phyloP scores from a whole-genome alignment of 1,140 invertebrate genomes.

The Polyergus mexicanus region DNA sequence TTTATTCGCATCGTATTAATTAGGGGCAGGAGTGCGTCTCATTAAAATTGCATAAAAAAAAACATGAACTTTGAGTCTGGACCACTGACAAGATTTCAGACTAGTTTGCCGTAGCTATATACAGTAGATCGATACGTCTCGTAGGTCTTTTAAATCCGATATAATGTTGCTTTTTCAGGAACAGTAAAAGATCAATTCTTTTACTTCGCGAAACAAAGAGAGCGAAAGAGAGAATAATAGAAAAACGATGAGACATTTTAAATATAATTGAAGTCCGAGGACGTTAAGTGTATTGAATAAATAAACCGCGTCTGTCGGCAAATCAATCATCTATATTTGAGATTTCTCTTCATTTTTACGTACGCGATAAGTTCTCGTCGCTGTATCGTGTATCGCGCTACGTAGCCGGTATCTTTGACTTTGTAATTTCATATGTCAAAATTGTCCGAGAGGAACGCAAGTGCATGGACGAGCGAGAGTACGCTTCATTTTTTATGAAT shows the following conservation, averaged over 20 bases:
- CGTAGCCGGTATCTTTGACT: conserved; percentile 21
- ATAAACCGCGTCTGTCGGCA: conserved; percentile 75
- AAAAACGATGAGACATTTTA: conserved; percentile 60
- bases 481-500: conserved; percentile 63
- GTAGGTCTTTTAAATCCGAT: conserved; percentile 37
- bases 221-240: conserved; percentile 23
- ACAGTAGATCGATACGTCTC: conserved; percentile 52
- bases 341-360: conserved; percentile 46
- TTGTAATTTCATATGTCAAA: conserved; percentile 56
- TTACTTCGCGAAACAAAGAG: conserved; percentile 21
- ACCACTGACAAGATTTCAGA: conserved; percentile 22
- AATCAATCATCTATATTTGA: conserved; percentile 79
- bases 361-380: background rate
- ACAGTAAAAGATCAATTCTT: conserved; percentile 62
- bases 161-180: conserved; percentile 58
- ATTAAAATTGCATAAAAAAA: conserved; percentile 53
- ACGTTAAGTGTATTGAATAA: conserved; percentile 70
- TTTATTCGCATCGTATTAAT: conserved; percentile 20
- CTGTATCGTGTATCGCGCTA: conserved; percentile 13
- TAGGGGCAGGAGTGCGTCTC: conserved; percentile 27
- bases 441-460: conserved; percentile 52
- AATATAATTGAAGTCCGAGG: conserved; percentile 67
- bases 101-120: background rate
- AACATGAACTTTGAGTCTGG: conserved; percentile 43
- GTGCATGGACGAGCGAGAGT: conserved; percentile 9